Conservation (phyloP, 2,888 invertebrate species). For the Cryptocheilus praepositus region DNA sequence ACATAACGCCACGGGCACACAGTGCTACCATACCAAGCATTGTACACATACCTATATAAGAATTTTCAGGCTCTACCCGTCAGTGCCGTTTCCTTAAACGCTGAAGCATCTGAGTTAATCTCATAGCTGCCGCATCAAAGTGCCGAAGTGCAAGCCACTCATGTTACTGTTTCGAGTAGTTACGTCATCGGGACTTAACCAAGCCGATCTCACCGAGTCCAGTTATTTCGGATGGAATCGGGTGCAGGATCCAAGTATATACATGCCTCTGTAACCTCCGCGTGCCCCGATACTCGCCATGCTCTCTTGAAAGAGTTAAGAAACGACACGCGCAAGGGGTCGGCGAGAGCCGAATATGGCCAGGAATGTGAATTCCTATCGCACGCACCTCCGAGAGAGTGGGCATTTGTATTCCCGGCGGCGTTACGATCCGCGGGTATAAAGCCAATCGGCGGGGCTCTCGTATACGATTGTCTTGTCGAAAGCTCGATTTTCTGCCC, state of each 20-base stretch:
- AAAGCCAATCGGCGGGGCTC: slow-evolving; percentile 36
- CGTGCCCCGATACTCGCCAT: slow-evolving; percentile 45
- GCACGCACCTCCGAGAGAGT: slow-evolving; percentile 47
- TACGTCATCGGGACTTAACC: background rate
- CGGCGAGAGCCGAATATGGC: slow-evolving; percentile 67
- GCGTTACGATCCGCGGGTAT: slow-evolving; percentile 35
- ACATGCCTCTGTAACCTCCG: slow-evolving; percentile 47
- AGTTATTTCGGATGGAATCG: too few relatives aligned
- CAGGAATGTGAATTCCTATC: slow-evolving; percentile 68
- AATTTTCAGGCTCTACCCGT: too few relatives aligned
- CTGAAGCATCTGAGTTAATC: too few relatives aligned
- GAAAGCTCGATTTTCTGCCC: slow-evolving; percentile 50
- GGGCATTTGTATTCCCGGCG: slow-evolving; percentile 52
- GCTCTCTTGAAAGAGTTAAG: slow-evolving; percentile 57
- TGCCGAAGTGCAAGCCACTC: slow-evolving; percentile 22
- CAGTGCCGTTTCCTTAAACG: too few relatives aligned
- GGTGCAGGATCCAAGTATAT: background rate
- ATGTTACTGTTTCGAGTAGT: slow-evolving; percentile 21
- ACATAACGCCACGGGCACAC: too few relatives aligned
- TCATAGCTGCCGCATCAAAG: too few relatives aligned
- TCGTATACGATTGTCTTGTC: slow-evolving; percentile 55
- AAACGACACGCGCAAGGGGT: slow-evolving; percentile 52
- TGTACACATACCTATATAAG: too few relatives aligned
- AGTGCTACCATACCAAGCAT: too few relatives aligned
- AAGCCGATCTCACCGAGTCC: too few relatives aligned